Evolutionary conservation across 2,888 invertebrate genomes (phyloP).

Genomic region (Petrolisthes manimaculis): DNA sequence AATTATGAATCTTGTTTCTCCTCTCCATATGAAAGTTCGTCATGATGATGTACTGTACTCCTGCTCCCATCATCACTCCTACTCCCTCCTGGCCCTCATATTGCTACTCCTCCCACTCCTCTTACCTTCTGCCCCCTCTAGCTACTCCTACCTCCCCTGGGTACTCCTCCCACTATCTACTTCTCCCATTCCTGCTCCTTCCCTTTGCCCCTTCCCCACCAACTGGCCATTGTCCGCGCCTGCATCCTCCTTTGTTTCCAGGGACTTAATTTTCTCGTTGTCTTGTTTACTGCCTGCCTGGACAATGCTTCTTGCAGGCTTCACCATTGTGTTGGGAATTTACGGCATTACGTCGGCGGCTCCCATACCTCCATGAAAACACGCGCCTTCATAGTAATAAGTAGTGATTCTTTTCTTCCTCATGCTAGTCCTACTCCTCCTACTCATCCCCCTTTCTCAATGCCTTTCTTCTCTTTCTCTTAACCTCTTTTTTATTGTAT

Average conservation of each 20-base stretch:
- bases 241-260: slow-evolving; percentile 29
- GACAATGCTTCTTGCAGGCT: slow-evolving; percentile 28
- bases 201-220: no score
- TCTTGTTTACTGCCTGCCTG: slow-evolving; percentile 26
- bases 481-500: slow-evolving; percentile 2
- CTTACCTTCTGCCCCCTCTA: no score
- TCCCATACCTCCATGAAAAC: slow-evolving; percentile 32
- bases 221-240: slow-evolving; percentile 11
- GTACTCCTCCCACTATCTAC: no score
- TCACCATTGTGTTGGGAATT: slow-evolving; percentile 24
- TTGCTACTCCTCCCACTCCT: no score
- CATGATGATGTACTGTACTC: no score
- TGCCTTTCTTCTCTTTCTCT: neutral
- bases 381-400: slow-evolving; percentile 6
- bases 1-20: neutral
- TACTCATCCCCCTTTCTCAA: neutral
- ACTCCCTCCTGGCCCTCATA: no score
- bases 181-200: slow-evolving; percentile 17
- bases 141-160: no score
- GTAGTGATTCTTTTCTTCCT: neutral
- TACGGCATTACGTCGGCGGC: slow-evolving; percentile 26
- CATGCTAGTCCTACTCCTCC: neutral
- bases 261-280: slow-evolving; percentile 36
- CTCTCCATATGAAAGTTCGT: no score
- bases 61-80: no score